Evolutionary conservation across 2,797 vertebrate genomes (phyloP).

Genomic region (Enteromius afrohamiltoni): DNA sequence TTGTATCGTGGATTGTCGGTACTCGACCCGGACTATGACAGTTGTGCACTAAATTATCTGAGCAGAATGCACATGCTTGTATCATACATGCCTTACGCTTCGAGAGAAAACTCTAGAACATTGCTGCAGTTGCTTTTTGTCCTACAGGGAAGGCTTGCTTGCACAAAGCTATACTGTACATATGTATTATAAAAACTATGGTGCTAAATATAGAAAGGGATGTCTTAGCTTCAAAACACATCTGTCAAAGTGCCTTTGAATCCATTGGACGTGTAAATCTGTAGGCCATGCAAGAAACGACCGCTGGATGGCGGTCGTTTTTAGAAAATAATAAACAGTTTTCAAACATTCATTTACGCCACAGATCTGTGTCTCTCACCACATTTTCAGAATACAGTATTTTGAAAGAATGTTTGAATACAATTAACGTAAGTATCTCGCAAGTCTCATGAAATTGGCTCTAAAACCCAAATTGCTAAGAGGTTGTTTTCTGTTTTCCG

Average conservation of each 20-base stretch:
- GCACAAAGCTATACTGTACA: conserved; percentile 61
- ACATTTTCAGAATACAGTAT: conserved; percentile 59
- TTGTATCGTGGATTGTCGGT: conserved; percentile 61
- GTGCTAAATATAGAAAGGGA: conserved; percentile 62
- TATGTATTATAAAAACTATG: conserved; percentile 65
- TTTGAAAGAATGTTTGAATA: conserved; percentile 36
- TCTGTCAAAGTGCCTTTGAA: conserved; percentile 67
- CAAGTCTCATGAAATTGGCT: conserved; percentile 36
- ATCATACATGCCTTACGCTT: conserved; percentile 55
- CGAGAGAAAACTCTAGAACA: conserved; percentile 54
- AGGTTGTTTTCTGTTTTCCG: neutral
- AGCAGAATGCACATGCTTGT: conserved; percentile 62
- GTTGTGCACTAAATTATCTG: conserved; percentile 71
- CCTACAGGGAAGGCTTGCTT: conserved; percentile 58
- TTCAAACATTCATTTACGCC: conserved; percentile 63
- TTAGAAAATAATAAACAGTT: conserved; percentile 67
- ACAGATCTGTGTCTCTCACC: conserved; percentile 63
- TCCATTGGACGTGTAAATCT: conserved; percentile 63
- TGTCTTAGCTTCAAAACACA: conserved; percentile 60
- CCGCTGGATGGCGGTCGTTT: conserved; percentile 55
- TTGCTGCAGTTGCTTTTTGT: conserved; percentile 58
- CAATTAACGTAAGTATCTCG: conserved; percentile 59
- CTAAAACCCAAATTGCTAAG: neutral
- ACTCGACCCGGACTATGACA: conserved; percentile 62
- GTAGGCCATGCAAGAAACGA: conserved; percentile 62